phyloP scores from a whole-genome alignment of 2,113 vertebrate species.

The Pholis gunnellus region DNA sequence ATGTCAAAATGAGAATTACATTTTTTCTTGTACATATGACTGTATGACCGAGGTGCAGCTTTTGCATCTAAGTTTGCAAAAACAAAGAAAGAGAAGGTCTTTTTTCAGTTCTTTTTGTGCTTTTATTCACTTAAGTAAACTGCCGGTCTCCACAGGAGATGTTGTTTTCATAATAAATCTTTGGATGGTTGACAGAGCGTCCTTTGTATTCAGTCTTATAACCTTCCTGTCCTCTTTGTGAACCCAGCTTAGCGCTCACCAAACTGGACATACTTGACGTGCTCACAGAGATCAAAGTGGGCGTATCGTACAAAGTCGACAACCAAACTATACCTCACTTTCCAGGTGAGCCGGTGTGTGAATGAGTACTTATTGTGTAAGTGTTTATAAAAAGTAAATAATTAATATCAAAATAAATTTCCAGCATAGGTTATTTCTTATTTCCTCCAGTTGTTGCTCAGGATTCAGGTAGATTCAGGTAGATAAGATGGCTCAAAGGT shows the following conservation, averaged over 20 bases:
- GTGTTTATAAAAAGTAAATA: background rate
- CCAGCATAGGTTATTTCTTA: background rate
- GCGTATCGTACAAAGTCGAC: slow-evolving; percentile 92
- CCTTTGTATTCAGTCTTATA: background rate
- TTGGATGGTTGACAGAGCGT: background rate
- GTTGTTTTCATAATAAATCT: background rate
- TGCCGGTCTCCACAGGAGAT: background rate
- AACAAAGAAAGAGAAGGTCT: background rate
- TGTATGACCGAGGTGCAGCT: background rate
- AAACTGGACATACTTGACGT: slow-evolving; percentile 98
- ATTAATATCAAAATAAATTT: background rate
- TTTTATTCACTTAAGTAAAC: background rate
- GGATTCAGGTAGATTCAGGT: background rate
- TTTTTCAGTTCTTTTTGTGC: background rate
- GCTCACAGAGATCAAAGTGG: slow-evolving; percentile 94
- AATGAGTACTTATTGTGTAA: background rate
- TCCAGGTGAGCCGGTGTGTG: slow-evolving; percentile 87
- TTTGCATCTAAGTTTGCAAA: background rate
- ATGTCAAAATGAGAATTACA: background rate
- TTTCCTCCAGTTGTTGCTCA: background rate
- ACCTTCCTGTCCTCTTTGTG: background rate
- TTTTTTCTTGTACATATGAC: background rate
- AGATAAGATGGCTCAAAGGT: background rate
- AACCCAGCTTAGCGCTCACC: slow-evolving; percentile 93
- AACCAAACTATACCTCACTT: slow-evolving; percentile 95